Evolutionary conservation across 2,113 vertebrate genomes (phyloP).

Genomic region (Cinclus cinclus): DNA sequence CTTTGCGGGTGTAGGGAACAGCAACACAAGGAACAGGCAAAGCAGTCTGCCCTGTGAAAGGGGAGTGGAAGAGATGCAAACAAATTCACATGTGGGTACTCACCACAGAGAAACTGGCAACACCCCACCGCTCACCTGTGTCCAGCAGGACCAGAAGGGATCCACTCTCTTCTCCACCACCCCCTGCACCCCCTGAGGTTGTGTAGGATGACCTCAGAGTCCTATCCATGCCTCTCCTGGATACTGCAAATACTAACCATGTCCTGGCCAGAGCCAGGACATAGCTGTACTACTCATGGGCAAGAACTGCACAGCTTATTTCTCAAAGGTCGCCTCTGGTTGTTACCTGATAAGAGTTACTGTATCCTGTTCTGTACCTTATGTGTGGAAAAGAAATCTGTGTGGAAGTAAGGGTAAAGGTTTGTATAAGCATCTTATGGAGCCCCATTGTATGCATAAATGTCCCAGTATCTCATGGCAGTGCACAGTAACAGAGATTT

Average conservation of each 20-base stretch:
- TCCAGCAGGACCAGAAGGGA: neutral
- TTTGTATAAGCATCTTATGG: neutral
- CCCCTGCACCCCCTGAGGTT: neutral
- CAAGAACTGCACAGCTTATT: neutral
- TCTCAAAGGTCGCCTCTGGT: neutral
- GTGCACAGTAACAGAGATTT: neutral
- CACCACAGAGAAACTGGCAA: rapidly evolving
- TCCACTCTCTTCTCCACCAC: no score
- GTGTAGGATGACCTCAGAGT: neutral
- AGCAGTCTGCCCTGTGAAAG: neutral
- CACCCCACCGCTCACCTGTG: rapidly evolving
- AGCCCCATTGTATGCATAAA: neutral
- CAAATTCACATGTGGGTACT: rapidly evolving
- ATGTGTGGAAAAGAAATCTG: neutral
- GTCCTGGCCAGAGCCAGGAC: neutral
- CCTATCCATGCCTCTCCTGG: neutral
- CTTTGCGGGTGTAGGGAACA: neutral
- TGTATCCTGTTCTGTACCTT: neutral
- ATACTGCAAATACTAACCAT: neutral
- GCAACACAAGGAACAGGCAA: neutral
- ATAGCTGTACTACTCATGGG: neutral
- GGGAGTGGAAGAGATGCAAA: rapidly evolving
- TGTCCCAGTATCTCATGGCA: neutral
- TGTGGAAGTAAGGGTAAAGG: neutral
- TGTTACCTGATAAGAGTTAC: neutral